phyloP scores from a whole-genome alignment of 92 coral and sea anemone species.

The Heliopora coerulea region DNA sequence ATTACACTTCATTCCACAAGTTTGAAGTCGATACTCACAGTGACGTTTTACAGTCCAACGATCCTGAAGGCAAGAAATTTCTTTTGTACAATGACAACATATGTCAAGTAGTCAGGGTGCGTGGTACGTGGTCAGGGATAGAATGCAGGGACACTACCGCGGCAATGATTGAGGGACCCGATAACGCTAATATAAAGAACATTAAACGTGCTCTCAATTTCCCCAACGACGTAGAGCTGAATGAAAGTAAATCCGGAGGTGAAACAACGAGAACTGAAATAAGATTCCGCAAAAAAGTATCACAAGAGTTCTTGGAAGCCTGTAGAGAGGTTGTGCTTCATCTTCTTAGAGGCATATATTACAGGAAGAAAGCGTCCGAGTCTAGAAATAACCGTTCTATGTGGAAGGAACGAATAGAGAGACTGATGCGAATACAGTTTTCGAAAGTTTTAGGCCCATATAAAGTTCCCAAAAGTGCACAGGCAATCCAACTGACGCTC shows the following conservation, averaged over 20 bases:
- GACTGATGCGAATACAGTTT: not conserved
- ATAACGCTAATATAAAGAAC: slow-evolving; percentile 33
- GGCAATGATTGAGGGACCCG: slow-evolving; percentile 30
- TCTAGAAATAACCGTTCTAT: slow-evolving; percentile 5
- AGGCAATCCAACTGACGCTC: not conserved
- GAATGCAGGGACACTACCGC: not conserved
- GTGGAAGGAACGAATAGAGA: slow-evolving; percentile 43
- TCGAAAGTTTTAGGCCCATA: not conserved
- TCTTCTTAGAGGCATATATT: slow-evolving; percentile 36
- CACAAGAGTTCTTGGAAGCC: not conserved
- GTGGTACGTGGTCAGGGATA: not conserved
- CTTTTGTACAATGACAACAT: not conserved
- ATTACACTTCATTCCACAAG: too few relatives aligned
- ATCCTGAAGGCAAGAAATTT: not conserved
- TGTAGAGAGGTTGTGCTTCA: not conserved
- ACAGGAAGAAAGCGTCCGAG: slow-evolving; percentile 47
- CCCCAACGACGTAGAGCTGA: not conserved
- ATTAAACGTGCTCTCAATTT: slow-evolving; percentile 32
- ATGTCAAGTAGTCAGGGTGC: not conserved
- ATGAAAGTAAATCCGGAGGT: not conserved
- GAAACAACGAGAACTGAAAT: not conserved
- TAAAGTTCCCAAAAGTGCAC: not conserved
- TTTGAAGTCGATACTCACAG: too few relatives aligned
- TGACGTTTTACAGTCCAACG: not conserved
- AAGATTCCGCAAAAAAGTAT: not conserved